Percentiles rank a stretch among this genome's conserved stretches.
Evolutionary conservation across 2,888 invertebrate genomes (phyloP).

Genomic region (Acanthosepion lycidas): DNA sequence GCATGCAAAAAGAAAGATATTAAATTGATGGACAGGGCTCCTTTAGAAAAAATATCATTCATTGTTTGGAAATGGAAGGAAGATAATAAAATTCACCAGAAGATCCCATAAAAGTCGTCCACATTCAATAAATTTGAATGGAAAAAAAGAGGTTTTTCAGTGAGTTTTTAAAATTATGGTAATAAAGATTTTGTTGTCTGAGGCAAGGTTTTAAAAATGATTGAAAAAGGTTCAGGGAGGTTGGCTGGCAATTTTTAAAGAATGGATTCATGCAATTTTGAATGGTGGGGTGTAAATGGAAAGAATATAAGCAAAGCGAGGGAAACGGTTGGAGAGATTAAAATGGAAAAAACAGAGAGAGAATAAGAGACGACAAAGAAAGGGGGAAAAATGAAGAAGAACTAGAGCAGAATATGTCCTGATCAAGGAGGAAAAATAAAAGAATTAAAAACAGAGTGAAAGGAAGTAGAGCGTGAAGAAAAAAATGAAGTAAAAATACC

Average conservation of each 20-base stretch:
- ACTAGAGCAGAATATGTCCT: neutral
- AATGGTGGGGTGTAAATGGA: neutral
- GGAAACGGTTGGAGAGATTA: neutral
- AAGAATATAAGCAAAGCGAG: neutral
- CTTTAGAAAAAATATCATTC: neutral
- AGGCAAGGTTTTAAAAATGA: neutral
- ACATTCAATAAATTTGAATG: constrained; percentile 16
- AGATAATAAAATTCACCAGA: neutral
- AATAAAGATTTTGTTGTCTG: constrained; percentile 33
- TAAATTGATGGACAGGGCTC: neutral
- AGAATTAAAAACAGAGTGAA: neutral
- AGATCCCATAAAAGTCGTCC: neutral
- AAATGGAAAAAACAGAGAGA: neutral
- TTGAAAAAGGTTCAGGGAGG: neutral
- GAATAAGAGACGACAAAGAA: neutral
- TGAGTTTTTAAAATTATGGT: neutral
- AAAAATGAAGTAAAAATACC: neutral
- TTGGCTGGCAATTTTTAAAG: neutral
- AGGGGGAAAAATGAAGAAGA: neutral
- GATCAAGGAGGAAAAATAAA: too few species aligned
- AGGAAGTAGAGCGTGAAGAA: neutral
- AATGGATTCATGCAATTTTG: neutral
- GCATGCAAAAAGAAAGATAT: neutral
- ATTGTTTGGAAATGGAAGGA: neutral
- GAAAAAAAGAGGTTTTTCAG: neutral